phyloP scores from a whole-genome alignment of 2,797 vertebrate genomes.

The Sylvilagus floridanus region DNA sequence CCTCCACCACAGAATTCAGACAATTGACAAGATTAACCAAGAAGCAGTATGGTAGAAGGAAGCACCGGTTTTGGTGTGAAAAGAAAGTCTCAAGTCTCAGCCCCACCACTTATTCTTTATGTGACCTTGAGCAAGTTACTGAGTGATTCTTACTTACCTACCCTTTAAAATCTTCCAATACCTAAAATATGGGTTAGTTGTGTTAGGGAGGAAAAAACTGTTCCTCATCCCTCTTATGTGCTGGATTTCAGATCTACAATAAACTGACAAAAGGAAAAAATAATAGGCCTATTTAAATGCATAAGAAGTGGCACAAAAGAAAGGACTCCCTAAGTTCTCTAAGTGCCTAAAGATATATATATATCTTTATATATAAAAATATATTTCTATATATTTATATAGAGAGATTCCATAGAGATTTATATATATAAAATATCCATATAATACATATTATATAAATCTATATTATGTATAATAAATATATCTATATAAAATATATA shows the following conservation, averaged over 20 bases:
- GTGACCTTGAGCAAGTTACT: neutral
- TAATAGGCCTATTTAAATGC: neutral
- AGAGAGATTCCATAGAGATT: no score
- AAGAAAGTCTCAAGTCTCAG: neutral
- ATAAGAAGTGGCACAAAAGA: neutral
- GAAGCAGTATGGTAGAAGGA: neutral
- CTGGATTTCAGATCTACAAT: neutral
- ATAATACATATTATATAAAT: no score
- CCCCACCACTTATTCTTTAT: neutral
- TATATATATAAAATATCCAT: no score
- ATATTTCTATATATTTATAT: no score
- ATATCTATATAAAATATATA: no score
- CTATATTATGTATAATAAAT: no score
- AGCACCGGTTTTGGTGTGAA: neutral
- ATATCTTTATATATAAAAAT: no score
- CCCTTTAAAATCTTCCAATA: conserved; percentile 5
- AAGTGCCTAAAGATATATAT: neutral
- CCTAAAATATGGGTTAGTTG: neutral
- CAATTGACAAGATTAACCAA: neutral
- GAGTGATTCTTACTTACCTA: neutral
- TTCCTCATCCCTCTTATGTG: neutral
- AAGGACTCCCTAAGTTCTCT: neutral
- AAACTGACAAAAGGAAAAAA: neutral
- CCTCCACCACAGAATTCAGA: neutral
- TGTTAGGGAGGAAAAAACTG: neutral